phyloP scores from a whole-genome alignment of 2,113 vertebrate genomes.

The Xerus inauris region DNA sequence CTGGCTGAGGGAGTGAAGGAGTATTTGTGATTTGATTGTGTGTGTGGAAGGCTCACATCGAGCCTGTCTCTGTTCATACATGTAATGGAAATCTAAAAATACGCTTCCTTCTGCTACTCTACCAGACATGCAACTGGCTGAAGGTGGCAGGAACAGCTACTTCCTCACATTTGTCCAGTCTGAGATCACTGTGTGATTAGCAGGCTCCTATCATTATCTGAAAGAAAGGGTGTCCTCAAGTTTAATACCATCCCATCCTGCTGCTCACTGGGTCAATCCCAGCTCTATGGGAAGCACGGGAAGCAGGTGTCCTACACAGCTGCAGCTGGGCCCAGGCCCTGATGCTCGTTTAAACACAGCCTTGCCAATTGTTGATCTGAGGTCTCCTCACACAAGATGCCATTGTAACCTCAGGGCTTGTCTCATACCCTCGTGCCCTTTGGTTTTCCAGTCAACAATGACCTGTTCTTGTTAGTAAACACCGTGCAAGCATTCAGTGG shows the following conservation, averaged over 20 bases:
- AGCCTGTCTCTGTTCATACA: background rate
- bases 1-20: background rate
- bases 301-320: background rate
- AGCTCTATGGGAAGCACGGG: background rate
- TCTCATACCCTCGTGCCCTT: background rate
- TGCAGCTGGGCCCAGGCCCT: background rate
- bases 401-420: constrained; percentile 5
- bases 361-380: background rate
- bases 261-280: background rate
- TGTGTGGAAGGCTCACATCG: background rate
- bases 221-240: background rate
- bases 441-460: constrained; percentile 33
- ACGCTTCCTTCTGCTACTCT: background rate
- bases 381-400: background rate
- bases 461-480: background rate
- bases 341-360: background rate
- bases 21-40: background rate
- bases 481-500: background rate
- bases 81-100: constrained; percentile 27
- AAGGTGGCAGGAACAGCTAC: constrained; percentile 1
- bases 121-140: background rate
- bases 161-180: constrained; percentile 26
- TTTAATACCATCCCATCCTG: background rate
- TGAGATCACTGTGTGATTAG: background rate
- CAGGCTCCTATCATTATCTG: background rate